Base-by-base conservation (phyloP, 2,797 vertebrate genomes). In the Garrulus glandarius region DNA sequence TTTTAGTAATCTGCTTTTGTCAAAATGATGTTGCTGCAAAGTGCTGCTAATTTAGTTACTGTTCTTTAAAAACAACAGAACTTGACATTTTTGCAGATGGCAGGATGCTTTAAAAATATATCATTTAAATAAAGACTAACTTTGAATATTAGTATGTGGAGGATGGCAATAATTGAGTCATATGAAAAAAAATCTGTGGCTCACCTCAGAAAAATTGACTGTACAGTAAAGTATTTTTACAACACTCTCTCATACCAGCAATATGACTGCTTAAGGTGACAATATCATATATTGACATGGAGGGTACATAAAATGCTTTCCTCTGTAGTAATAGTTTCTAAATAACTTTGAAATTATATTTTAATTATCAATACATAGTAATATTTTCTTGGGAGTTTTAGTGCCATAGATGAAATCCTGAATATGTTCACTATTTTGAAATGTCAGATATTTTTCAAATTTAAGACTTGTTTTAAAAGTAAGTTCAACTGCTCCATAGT, bases 41-140 rank as follows among this genome's bases (percentile, higher is more conserved):
- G 56, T 70, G 81, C 67, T 93, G 90, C 94, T 96, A 96, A 95
- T 95, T 95, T 94, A 92, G 96, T 94, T 83, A n/a, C 80, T 84
- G 65, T 92, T 95, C 92, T 92, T 93, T 85, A 95, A 94, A 96
- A 96, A 90, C 96, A 97, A 97, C 94, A 94, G 95, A 94, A 93
- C 90, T 93, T 97, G 94, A 95, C 93, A 96, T 97, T 96, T 95
- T 93, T 97, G 75, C 95, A 97, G 94, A 96, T 95, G 95, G 93
- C 86, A 95, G 78, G 90, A 82, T 92, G 61, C 56, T 95, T 87
- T 95, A 97, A 95, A 96, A 95, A 91, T 79, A 79, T 13, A 63
- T 72, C 29, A 84, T 87, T 96, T 95, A 95, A 96, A 95, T 97
- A 83, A 88, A 94, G 81, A 89, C 50, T 89, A 95, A 84, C 84